Evolutionary conservation across 2,797 vertebrate genomes (phyloP).

Genomic region (Leuciscus waleckii): DNA sequence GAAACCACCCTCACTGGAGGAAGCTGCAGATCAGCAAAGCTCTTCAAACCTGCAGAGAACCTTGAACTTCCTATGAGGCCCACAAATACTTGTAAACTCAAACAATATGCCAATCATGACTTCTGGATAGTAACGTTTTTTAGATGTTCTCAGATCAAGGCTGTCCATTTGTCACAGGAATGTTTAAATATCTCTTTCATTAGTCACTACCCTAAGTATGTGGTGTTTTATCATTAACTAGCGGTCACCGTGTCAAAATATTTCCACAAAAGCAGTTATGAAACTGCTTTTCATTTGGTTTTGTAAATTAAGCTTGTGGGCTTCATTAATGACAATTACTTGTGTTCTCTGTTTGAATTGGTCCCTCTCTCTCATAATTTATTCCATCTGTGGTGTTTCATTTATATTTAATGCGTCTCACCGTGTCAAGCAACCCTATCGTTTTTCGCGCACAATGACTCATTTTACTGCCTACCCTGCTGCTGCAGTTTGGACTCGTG

Average conservation of each 20-base stretch:
- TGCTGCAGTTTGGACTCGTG: constrained; percentile 18
- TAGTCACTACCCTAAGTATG: neutral
- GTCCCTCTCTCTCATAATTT: constrained; percentile 10
- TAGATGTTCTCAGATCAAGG: neutral
- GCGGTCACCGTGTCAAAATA: neutral
- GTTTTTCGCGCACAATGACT: constrained; percentile 44
- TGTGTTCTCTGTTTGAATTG: constrained; percentile 3
- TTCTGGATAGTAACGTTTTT: neutral
- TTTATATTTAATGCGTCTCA: constrained; percentile 39
- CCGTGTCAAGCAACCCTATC: constrained; percentile 16
- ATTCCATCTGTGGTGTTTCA: constrained; percentile 27
- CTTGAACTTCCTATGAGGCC: neutral
- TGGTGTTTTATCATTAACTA: constrained; percentile 30
- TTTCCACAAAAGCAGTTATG: neutral
- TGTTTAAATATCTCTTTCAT: constrained; percentile 16
- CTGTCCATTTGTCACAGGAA: neutral
- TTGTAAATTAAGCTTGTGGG: neutral
- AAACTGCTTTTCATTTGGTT: constrained; percentile 4
- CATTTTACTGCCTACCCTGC: constrained; percentile 45
- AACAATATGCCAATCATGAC: neutral
- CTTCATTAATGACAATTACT: constrained; percentile 28
- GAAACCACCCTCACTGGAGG: constrained; percentile 25
- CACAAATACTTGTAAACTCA: neutral
- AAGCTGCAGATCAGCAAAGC: neutral
- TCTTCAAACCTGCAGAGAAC: neutral